A percentile compares a stretch with the other conserved stretches of the same genome.
phyloP scores from a whole-genome alignment of 2,888 invertebrate genomes.

The Crematogaster levior region DNA sequence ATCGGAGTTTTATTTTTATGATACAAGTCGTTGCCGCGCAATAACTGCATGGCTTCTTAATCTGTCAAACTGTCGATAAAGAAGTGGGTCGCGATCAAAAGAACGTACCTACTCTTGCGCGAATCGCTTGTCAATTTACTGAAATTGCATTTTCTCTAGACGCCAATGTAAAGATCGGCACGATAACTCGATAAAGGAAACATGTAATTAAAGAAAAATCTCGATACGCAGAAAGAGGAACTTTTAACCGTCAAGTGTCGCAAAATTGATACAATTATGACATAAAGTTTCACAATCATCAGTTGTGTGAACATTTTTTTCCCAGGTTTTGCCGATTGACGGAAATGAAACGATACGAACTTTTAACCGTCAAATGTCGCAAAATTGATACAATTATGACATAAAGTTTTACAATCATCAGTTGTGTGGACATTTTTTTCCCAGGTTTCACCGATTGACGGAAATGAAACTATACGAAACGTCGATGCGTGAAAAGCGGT shows the following conservation, averaged over 20 bases:
- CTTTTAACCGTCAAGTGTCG: background rate
- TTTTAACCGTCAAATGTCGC: background rate
- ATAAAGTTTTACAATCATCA: background rate
- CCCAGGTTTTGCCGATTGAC: too few species aligned
- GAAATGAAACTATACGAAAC: too few species aligned
- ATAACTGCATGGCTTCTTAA: conserved; percentile 50
- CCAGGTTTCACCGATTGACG: too few species aligned
- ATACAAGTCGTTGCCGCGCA: conserved; percentile 24
- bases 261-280: background rate
- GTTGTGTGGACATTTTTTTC: too few species aligned
- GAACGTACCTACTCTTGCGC: conserved; percentile 53
- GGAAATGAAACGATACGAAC: too few species aligned
- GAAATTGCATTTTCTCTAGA: conserved; percentile 51
- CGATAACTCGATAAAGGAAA: conserved; percentile 19
- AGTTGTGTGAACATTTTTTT: too few species aligned
- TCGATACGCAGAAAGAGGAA: background rate
- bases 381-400: background rate
- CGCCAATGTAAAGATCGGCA: conserved; percentile 26
- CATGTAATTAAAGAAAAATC: conserved; percentile 36
- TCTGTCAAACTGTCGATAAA: conserved; percentile 59
- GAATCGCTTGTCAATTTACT: conserved; percentile 45
- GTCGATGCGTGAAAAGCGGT: too few species aligned
- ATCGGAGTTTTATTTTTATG: conserved; percentile 4
- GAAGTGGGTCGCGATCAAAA: conserved; percentile 64
- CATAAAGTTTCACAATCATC: background rate